Evolutionary conservation across 2,888 invertebrate genomes (phyloP).

Genomic region (Sinohyriopsis cumingii): DNA sequence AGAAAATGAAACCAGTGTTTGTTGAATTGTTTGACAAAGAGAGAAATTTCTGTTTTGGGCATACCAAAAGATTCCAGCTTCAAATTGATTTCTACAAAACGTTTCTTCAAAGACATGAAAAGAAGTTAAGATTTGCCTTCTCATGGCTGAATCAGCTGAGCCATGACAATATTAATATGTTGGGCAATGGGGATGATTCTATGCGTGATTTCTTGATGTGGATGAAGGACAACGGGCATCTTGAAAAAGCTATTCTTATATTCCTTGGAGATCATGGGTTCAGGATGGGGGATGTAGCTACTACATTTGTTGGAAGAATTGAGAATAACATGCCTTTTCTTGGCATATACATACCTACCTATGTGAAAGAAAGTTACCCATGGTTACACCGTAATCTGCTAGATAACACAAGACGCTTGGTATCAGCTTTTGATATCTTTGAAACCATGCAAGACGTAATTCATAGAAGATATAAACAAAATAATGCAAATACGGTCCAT

Average conservation of each 20-base stretch:
- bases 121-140: slow-evolving; percentile 83
- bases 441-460: slow-evolving; percentile 83
- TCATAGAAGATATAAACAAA: slow-evolving; percentile 14
- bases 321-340: slow-evolving; percentile 90
- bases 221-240: slow-evolving; percentile 59
- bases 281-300: slow-evolving; percentile 20
- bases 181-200: slow-evolving; percentile 81
- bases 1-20: slow-evolving; percentile 42
- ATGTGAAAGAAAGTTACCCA: slow-evolving; percentile 79
- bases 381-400: slow-evolving; percentile 79
- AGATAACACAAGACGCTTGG: slow-evolving; percentile 79
- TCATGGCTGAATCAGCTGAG: slow-evolving; percentile 88
- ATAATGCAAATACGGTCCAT: slow-evolving; percentile 1
- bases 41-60: slow-evolving; percentile 78
- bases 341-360: slow-evolving; percentile 81
- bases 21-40: too few relatives aligned
- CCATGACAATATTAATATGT: slow-evolving; percentile 88
- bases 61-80: slow-evolving; percentile 81
- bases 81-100: slow-evolving; percentile 73
- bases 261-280: slow-evolving; percentile 88
- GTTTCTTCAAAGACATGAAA: slow-evolving; percentile 77
- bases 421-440: slow-evolving; percentile 87
- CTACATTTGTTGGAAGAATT: slow-evolving; percentile 82
- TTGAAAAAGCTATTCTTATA: slow-evolving; percentile 53
- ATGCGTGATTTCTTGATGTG: slow-evolving; percentile 77